Base-by-base conservation (phyloP, 2,113 vertebrate species). In the Aegithalos caudatus region DNA sequence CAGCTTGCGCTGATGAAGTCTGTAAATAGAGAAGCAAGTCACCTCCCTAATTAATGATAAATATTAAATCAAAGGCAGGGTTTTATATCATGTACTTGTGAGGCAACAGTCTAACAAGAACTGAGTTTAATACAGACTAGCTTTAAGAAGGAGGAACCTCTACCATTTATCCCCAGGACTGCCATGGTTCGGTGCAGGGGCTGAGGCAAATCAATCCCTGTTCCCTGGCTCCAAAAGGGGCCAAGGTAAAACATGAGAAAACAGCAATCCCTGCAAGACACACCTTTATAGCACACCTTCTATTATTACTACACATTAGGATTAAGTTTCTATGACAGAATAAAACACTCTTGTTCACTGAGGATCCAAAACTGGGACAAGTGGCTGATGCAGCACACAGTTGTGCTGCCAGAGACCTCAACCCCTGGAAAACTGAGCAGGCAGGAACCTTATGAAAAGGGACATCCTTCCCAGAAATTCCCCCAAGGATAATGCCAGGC, bases 31-130 rank as follows among this genome's bases (percentile, higher is more conserved):
- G 77, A 40, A 96, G 22, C 70, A 92, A 92, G 86, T 77, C 81
- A 81, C 95, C 89, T 91, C 53, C 51, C 57, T 95, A 94, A 95
- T 96, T 95, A 95, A 91, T 56, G 45, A 88, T 88, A 97, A 97
- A 94, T 96, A 96, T 90, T 71, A 96, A 94, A 88, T 74, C 90
- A 66, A 86, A 93, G 82, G 64, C 67, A 74, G 44, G 31, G 11
- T 3, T 92, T 95, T 71, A 12, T 51, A 73, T 17, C 19, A 44
- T 13, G n/a, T 9, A 53, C n/a, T 86, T 35, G 40, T 69, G 47
- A 90, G 37, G 88, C 20, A 94, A 70, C n/a, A 80, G 47, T 19
- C 58, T 88, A 83, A 82, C 76, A 61, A 73, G 72, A 88, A 2
- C 38, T 38, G 12, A 92, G 58, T 33, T 79, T 50, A 54, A 74